phyloP scores from a whole-genome alignment of 2,888 invertebrate genomes.

The Macaria liturata region DNA sequence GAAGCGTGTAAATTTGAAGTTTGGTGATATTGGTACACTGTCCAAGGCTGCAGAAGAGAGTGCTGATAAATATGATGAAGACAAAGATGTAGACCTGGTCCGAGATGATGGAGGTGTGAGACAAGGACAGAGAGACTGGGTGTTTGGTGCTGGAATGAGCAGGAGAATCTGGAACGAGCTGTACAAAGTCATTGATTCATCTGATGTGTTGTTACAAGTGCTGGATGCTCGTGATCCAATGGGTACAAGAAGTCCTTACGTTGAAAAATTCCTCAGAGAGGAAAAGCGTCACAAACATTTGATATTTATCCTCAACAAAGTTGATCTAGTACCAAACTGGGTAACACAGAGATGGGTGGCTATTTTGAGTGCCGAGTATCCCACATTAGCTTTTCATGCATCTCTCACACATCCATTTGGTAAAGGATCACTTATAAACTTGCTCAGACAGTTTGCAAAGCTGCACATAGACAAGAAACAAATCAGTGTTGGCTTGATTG shows the following conservation, averaged over 20 bases:
- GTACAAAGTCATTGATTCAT: constrained; percentile 99
- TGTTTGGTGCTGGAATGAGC: constrained; percentile 97
- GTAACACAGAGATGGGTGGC: constrained; percentile 99
- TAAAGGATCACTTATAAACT: constrained; percentile 97
- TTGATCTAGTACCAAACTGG: constrained; percentile 98
- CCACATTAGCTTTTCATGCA: constrained; percentile 99
- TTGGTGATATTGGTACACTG: constrained; percentile 90
- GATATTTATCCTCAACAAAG: constrained; percentile 98
- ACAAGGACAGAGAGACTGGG: constrained; percentile 94
- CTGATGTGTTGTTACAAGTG: constrained; percentile 98
- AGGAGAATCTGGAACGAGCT: constrained; percentile 99
- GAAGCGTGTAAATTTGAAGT: constrained; percentile 92
- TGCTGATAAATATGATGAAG: constrained; percentile 89
- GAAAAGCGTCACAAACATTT: constrained; percentile 99
- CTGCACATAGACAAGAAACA: constrained; percentile 98
- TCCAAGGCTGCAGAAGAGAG: constrained; percentile 88
- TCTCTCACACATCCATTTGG: constrained; percentile 99
- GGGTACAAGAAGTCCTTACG: constrained; percentile 96
- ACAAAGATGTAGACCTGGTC: constrained; percentile 92
- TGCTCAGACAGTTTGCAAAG: constrained; percentile 97
- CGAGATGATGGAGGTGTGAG: constrained; percentile 91
- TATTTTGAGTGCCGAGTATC: constrained; percentile 96
- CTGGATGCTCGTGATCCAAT: constrained; percentile 98
- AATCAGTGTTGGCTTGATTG: constrained; percentile 99
- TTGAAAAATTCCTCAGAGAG: constrained; percentile 95